Evolutionary conservation across 1,140 invertebrate genomes (phyloP), one percentile per base, ranked within the genome.

Genomic region (Mercenaria mercenaria): DNA sequence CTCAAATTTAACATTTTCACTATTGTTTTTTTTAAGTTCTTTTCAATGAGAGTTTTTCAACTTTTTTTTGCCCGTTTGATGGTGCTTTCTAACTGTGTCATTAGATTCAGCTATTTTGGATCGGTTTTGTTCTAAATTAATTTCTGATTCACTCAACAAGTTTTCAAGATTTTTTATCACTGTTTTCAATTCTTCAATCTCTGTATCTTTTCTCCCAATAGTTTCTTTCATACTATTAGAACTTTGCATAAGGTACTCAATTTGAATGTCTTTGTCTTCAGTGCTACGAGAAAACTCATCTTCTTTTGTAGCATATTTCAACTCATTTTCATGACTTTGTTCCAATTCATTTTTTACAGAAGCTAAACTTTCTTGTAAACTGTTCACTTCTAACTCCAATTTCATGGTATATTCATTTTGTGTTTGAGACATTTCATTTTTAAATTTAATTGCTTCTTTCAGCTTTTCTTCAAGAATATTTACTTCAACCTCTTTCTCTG

Each of bases 171-270:
- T 37, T 64, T 26, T 47, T 3, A 67, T n/a, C 6, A 15, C 29
- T 39, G 23, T 61, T 41, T 34, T 87, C 52, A 72, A 29, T 79
- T 77, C 74, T 34, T 77, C 47, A 76, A 87, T 87, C 79, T 87
- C 74, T 64, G 20, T 47, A 77, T 87, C 74, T 52, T 85, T 85
- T 32, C 47, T 43, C 4, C 4, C 47, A 77, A 87, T 77, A 34
- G 69, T 87, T 72, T 87, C 84, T 39, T 39, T 39, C 84, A 87
- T 87, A 37, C 84, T 77, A 41, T 77, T 43, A 26, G 84, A 77
- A 64, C 84, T 87, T 52, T 77, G 47, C n/a, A 87, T 47, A 2
- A 87, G 18, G 29, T 87, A 87, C 32, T 76, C 84, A 72, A 87
- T 87, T 87, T 87, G 84, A 50, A 59, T 20, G 39, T 87, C 84